A percentile compares a stretch with the other conserved stretches of the same genome.
Conservation (phyloP, 2,888 invertebrate genomes). For the Lasioglossum oenotherae region DNA sequence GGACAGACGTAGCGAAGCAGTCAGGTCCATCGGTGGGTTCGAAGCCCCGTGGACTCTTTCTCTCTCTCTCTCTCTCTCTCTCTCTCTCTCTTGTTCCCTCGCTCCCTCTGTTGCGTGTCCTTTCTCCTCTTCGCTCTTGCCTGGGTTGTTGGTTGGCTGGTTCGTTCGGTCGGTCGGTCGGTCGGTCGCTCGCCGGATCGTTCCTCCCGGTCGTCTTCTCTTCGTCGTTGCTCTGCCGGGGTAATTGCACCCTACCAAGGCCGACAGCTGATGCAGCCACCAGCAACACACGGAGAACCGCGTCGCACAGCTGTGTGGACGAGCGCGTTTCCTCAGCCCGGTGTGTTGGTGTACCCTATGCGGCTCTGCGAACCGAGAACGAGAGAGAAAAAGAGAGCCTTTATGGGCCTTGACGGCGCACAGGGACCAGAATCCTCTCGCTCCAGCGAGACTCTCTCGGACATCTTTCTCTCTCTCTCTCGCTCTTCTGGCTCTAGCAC, state of each 20-base stretch:
- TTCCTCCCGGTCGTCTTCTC: conserved; percentile 59
- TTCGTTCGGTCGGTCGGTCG: conserved; percentile 18
- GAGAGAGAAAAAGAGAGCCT: neutral
- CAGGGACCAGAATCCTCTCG: conserved; percentile 35
- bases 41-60: conserved; percentile 60
- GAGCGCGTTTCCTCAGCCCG: conserved; percentile 32
- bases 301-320: conserved; percentile 59
- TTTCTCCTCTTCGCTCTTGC: conserved; percentile 25
- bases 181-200: conserved; percentile 40
- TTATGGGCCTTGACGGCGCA: conserved; percentile 27
- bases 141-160: conserved; percentile 12
- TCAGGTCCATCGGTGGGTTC: conserved; percentile 72
- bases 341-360: conserved; percentile 13
- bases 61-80: conserved; percentile 33
- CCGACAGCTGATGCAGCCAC: conserved; percentile 84
- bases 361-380: neutral
- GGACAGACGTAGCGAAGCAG: conserved; percentile 50
- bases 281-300: conserved; percentile 57
- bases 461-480: neutral
- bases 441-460: neutral
- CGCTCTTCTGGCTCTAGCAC: conserved; percentile 16
- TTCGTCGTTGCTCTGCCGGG: conserved; percentile 77
- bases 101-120: neutral
- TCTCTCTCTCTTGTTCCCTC: conserved; percentile 30
- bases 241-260: conserved; percentile 84